These are phyloP conservation scores for Peromyscus californicus DNA, from an alignment of 2,113 vertebrate genomes.

Conservation along the genomic window DNA sequence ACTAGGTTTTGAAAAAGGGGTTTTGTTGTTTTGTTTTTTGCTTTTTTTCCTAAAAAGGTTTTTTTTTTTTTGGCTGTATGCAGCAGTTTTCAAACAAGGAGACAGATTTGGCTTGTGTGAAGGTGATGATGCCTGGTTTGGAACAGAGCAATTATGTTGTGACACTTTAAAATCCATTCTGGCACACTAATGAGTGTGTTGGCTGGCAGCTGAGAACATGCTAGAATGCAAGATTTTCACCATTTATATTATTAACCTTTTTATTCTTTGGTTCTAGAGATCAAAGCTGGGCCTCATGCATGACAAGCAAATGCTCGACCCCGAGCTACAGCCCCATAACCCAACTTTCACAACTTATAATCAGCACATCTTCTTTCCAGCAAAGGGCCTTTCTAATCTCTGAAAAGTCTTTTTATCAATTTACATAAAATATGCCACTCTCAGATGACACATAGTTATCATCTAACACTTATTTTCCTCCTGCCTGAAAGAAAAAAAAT, in stretches of 20 bases:
- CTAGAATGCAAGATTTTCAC: constrained; percentile 62
- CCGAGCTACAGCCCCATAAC: not conserved
- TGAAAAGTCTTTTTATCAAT: constrained; percentile 58
- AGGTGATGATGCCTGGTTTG: constrained; percentile 60
- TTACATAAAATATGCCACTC: constrained; percentile 73
- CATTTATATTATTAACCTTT: not conserved
- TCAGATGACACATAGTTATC: constrained; percentile 58
- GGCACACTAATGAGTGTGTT: constrained; percentile 69
- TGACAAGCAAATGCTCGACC: not conserved
- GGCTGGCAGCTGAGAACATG: constrained; percentile 73
- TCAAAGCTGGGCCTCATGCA: not conserved
- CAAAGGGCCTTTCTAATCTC: constrained; percentile 65
- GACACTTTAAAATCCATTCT: constrained; percentile 71
- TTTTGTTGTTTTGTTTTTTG: not conserved
- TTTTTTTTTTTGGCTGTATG: not conserved
- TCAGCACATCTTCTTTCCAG: constrained; percentile 43
- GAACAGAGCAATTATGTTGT: constrained; percentile 68
- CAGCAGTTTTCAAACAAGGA: constrained; percentile 76
- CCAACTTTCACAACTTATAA: constrained; percentile 56
- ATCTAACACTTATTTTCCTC: constrained; percentile 58
- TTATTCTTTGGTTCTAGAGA: not conserved
- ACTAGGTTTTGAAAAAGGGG: not conserved
- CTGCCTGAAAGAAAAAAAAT: constrained; percentile 26
- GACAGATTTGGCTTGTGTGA: constrained; percentile 57
- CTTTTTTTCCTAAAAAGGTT: not conserved